Evolutionary conservation across 2,888 invertebrate genomes (phyloP), one percentile per base, ranked within the genome.

Genomic region (Conops quadrifasciatus): DNA sequence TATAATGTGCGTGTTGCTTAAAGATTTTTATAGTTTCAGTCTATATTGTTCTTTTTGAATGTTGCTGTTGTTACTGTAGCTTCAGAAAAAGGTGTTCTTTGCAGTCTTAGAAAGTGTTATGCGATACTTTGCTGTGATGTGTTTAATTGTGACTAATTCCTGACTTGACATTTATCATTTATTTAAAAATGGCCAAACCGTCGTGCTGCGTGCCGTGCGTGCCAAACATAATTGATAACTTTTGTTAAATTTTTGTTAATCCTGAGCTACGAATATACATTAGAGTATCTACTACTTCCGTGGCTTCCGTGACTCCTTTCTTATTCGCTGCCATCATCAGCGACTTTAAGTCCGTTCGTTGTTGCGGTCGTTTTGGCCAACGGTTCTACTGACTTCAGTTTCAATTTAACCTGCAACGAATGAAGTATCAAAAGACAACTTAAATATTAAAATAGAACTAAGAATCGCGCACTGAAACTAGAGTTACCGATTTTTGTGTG

Each of bases 391-490:
- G 59, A 60, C 59, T 71, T 72, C 58, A 74, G 74, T 74, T 72
- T 62, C 69, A 67, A 67, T 62, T 70, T 65, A 72, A 72, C 74
- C 63, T 60, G 72, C 72, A 70, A 69, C 72, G 66, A 24, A 72
- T 63, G 15, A 66, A 67, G 71, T 36, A 36, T 36, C 56, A 2
- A 36, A 36, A 36, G 21, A 13, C 36, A 9, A 36, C 5, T 36
- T 36, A 36, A 36, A 36, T 9, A n/a, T 36, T 9, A 36, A 36
- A 36, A 36, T 7, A 9, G 9, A 36, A 36, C 36, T 9, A 58
- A 58, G 26, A 11, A 58, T 53, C 19, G 11, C 19, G 53, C 21
- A 24, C 21, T 53, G 21, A 53, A 53, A 53, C 9, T 36, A 7
- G 36, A 36, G 9, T 36, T 36, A 36, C 4, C 36, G 36, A 4